Conservation (phyloP, 2,113 vertebrate species). For the Acanthochromis polyacanthus region DNA sequence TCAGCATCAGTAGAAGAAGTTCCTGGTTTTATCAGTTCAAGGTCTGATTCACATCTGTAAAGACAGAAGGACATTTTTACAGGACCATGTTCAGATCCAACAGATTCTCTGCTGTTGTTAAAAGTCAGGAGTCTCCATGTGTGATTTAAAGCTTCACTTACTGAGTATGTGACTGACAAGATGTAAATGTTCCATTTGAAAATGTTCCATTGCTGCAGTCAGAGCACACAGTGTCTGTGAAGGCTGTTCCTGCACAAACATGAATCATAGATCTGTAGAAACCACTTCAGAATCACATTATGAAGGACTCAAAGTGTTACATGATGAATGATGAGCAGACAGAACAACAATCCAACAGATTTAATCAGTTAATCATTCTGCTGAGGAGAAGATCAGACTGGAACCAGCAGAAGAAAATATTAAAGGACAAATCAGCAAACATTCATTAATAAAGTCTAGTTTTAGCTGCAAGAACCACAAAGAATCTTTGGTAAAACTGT, state of each 20-base stretch:
- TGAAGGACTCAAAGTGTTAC: too few relatives aligned
- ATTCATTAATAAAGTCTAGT: too few relatives aligned
- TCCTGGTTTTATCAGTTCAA: constrained; percentile 19
- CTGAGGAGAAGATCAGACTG: too few relatives aligned
- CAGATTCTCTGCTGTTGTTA: background rate
- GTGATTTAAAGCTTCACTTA: constrained; percentile 20
- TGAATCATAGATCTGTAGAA: background rate
- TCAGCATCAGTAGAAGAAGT: constrained; percentile 31
- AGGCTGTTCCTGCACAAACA: constrained; percentile 33
- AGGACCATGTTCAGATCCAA: background rate
- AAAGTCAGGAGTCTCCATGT: background rate
- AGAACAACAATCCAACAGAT: too few relatives aligned
- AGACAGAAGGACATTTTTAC: background rate
- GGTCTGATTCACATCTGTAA: constrained; percentile 42
- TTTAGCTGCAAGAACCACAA: too few relatives aligned
- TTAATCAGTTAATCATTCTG: too few relatives aligned
- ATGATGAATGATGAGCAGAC: too few relatives aligned
- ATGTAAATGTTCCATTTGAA: constrained; percentile 41
- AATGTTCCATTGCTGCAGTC: constrained; percentile 43
- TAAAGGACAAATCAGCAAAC: too few relatives aligned
- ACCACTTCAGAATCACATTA: background rate
- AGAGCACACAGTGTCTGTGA: constrained; percentile 34
- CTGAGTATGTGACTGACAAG: constrained; percentile 52
- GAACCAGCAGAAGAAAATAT: too few relatives aligned
- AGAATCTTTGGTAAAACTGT: too few relatives aligned